Conservation (phyloP, 2,797 vertebrate species). For the Sebastiscus albofasciatus region DNA sequence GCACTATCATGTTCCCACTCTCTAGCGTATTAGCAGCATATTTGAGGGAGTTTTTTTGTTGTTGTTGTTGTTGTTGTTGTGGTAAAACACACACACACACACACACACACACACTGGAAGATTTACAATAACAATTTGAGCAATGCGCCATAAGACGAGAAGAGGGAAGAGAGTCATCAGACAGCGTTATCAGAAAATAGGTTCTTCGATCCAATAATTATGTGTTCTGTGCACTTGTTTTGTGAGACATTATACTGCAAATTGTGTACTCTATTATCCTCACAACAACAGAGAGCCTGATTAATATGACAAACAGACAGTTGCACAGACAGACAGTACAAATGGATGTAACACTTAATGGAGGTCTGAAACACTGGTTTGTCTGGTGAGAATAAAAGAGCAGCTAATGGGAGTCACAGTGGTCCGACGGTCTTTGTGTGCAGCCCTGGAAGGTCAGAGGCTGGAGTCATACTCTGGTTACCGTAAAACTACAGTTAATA, state of each 20-base stretch:
- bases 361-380: not conserved
- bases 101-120: no score
- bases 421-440: no score
- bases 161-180: not conserved
- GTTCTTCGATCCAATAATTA: slow-evolving; percentile 15
- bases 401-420: not conserved
- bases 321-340: not conserved
- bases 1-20: no score
- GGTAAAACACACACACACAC: no score
- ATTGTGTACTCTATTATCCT: not conserved
- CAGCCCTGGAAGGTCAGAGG: no score
- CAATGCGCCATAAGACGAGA: not conserved
- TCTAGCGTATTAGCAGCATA: no score
- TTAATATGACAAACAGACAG: slow-evolving; percentile 3
- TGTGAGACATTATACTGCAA: not conserved
- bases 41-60: no score
- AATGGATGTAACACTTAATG: not conserved
- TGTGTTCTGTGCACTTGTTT: not conserved
- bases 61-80: no score
- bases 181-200: slow-evolving; percentile 17
- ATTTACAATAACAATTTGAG: not conserved
- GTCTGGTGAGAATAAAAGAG: not conserved
- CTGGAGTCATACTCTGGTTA: no score
- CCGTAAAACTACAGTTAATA: rapidly evolving
- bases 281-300: not conserved